Percentiles rank a stretch among this genome's conserved stretches.
phyloP scores from a whole-genome alignment of 2,888 invertebrate genomes.

The Slavum lentiscoides region DNA sequence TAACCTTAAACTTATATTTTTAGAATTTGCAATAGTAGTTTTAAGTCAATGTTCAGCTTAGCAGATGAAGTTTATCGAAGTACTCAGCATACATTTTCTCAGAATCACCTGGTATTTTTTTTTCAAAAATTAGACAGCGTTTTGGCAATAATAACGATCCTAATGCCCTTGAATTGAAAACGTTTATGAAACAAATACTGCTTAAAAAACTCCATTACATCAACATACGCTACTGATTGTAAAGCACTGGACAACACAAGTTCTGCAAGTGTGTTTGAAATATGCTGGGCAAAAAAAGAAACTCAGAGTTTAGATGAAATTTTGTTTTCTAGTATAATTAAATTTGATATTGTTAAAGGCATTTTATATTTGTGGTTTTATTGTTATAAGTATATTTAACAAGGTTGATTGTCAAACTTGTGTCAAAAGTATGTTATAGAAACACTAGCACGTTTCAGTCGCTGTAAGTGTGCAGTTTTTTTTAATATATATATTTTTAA shows the following conservation, averaged over 20 bases:
- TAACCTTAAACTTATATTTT: no score
- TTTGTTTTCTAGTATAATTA: not conserved
- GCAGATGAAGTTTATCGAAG: not conserved
- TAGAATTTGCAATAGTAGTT: constrained; percentile 11
- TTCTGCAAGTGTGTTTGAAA: constrained; percentile 9
- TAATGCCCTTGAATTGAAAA: not conserved
- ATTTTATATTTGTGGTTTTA: not conserved
- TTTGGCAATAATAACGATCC: constrained; percentile 20
- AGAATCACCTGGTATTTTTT: not conserved
- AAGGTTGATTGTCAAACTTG: constrained; percentile 19
- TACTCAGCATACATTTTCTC: not conserved
- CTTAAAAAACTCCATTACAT: not conserved
- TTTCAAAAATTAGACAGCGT: not conserved
- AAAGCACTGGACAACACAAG: constrained; percentile 4
- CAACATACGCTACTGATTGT: constrained; percentile 5
- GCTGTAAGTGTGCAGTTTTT: no score
- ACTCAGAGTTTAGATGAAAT: no score
- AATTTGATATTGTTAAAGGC: constrained; percentile 8
- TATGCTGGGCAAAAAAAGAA: not conserved
- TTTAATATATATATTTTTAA: no score
- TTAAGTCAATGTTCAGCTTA: not conserved
- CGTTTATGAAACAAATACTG: constrained; percentile 1
- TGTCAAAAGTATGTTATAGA: not conserved
- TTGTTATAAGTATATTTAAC: constrained; percentile 9
- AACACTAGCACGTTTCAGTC: no score